phyloP scores from a whole-genome alignment of 2,888 invertebrate species.

The Liodrosophila aerea region DNA sequence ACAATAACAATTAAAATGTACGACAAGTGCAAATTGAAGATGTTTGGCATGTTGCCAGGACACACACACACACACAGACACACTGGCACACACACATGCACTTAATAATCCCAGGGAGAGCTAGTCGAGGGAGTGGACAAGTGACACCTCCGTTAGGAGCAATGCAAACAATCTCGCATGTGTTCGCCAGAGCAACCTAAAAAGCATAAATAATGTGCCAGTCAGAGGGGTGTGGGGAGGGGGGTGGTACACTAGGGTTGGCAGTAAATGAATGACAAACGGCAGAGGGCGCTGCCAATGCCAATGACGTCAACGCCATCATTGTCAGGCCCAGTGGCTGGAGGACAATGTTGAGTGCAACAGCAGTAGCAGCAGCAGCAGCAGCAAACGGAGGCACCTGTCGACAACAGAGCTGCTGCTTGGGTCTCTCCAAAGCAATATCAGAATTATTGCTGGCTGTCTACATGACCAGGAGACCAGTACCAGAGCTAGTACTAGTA shows the following conservation, averaged over 20 bases:
- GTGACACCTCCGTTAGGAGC: constrained; percentile 7
- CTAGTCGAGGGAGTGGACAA: constrained; percentile 17
- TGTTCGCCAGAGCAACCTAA: constrained; percentile 55
- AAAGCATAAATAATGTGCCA: constrained; percentile 70
- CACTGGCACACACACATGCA: constrained; percentile 1
- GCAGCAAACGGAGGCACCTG: constrained; percentile 14
- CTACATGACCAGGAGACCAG: constrained; percentile 56
- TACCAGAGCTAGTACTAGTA: not conserved
- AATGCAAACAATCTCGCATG: constrained; percentile 35
- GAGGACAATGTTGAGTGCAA: constrained; percentile 42
- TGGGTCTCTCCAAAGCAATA: constrained; percentile 39
- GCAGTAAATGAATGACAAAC: constrained; percentile 69
- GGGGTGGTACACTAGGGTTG: not conserved
- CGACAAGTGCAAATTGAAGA: constrained; percentile 78
- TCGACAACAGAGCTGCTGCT: constrained; percentile 18
- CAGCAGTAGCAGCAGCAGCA: constrained; percentile 16
- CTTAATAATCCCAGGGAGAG: constrained; percentile 4
- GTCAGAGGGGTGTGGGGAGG: not conserved
- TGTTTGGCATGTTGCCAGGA: constrained; percentile 45
- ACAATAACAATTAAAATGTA: constrained; percentile 77
- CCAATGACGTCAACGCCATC: constrained; percentile 74
- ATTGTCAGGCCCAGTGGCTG: constrained; percentile 52
- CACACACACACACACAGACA: not conserved
- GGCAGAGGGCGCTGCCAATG: constrained; percentile 58
- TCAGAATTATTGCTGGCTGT: constrained; percentile 71